A percentile compares a stretch with the other conserved stretches of the same genome.
Evolutionary conservation across 2,797 vertebrate species (phyloP).

Genomic region (Sorex maritimensis): DNA sequence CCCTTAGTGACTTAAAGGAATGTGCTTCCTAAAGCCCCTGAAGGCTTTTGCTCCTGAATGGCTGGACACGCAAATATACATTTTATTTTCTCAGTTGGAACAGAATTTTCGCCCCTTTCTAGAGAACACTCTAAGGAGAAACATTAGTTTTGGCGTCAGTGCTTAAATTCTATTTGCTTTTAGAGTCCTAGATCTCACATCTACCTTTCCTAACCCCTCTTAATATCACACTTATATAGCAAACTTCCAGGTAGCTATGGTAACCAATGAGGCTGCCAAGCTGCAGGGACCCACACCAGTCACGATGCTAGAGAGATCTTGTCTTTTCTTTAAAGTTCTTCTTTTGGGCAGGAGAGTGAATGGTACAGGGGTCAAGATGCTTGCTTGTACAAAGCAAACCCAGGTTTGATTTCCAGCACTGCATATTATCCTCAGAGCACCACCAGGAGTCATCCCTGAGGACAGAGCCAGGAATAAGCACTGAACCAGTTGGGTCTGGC

Average conservation of each 20-base stretch:
- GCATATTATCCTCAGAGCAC: too few species aligned
- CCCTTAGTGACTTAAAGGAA: not conserved
- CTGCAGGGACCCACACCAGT: not conserved
- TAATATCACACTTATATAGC: not conserved
- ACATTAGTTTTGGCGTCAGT: not conserved
- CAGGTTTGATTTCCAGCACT: too few species aligned
- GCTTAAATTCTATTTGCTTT: not conserved
- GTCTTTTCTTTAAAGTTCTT: slow-evolving; percentile 22
- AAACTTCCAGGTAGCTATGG: not conserved
- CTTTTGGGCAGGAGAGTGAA: too few species aligned
- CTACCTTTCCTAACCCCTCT: not conserved
- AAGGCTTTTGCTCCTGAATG: not conserved
- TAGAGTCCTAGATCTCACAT: not conserved
- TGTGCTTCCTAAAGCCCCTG: not conserved
- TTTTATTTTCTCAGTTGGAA: not conserved
- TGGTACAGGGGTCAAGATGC: too few species aligned
- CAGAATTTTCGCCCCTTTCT: not conserved
- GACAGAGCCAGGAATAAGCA: too few species aligned
- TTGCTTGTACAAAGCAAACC: too few species aligned
- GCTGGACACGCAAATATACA: not conserved
- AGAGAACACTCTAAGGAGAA: slow-evolving; percentile 8
- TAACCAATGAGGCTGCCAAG: not conserved
- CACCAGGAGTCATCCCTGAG: too few species aligned
- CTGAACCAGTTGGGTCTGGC: too few species aligned
- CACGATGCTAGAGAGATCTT: not conserved